Base-by-base conservation (phyloP, 1,140 invertebrate genomes). In the Proctacanthus coquilletti region DNA sequence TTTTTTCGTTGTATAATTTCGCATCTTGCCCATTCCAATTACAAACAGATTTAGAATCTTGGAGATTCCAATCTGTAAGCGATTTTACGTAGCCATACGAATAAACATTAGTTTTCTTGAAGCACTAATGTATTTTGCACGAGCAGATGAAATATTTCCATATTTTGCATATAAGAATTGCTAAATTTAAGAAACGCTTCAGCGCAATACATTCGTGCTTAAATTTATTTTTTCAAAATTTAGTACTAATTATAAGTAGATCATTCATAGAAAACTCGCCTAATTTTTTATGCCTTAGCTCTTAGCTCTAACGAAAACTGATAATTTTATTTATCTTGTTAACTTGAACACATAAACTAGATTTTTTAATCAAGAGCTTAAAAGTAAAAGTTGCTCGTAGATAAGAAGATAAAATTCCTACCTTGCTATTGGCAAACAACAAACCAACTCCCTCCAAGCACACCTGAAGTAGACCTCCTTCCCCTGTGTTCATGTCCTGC, bases 391-490 rank as follows among this genome's bases (percentile, higher is more conserved):
- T 34, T 17, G 19, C 10, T 6, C 10, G 17, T 17, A 18, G 18
- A 36, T 11, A n/a, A n/a, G n/a, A n/a, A n/a, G n/a, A n/a, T n/a
- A n/a, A n/a, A 30, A 38, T 18, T 48, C 63, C 53, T 81, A 98
- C 94, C 89, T 98, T 97, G 78, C 91, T 95, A 61, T 94, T 93
- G 45, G 91, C 93, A 69, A 98, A 96, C 42, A 97, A 80, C 42
- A 98, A 77, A 46, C 91, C 89, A 51, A 98, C 91, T 48, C 95
- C 95, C 68, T 98, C 94, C 75, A 98, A 93, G 72, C 93, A 96
- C 50, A 98, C 93, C 75, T 97, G 93, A 38, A 98, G 76, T 21
- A 98, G 74, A 9, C 95, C 95, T 34, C 95, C 93, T 66, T 97
- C 88, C 18, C 91, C 91, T 3, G 89, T 87, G 50, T 80, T 80